Evolutionary conservation across 2,888 invertebrate genomes (phyloP).

Genomic region (Globia sparganii): DNA sequence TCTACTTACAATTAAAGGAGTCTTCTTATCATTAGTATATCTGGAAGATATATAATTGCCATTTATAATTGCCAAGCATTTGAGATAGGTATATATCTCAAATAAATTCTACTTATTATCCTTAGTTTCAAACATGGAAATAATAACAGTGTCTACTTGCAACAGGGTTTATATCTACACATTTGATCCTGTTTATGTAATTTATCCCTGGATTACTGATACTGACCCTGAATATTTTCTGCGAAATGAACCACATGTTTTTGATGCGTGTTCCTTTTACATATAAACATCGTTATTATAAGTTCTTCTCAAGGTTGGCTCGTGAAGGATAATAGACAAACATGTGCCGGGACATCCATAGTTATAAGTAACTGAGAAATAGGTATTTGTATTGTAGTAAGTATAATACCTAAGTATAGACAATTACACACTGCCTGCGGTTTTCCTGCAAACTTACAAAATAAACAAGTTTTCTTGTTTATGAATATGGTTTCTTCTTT

Average conservation of each 20-base stretch:
- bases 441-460: conserved; percentile 51
- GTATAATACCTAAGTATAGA: conserved; percentile 43
- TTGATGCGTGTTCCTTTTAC: background rate
- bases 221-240: conserved; percentile 5
- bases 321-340: conserved; percentile 17
- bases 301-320: conserved; percentile 17
- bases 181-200: background rate
- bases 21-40: conserved; percentile 31
- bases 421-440: conserved; percentile 18
- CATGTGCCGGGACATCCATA: conserved; percentile 31
- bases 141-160: background rate
- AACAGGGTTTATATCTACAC: background rate
- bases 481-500: conserved; percentile 12
- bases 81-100: too few species aligned
- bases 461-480: conserved; percentile 42
- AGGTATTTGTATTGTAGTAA: conserved; percentile 17
- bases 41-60: conserved; percentile 20
- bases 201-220: background rate
- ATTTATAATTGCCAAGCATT: conserved; percentile 25
- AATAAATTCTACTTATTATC: background rate
- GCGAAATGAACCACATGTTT: conserved; percentile 17
- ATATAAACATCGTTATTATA: conserved; percentile 23
- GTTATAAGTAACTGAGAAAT: conserved; percentile 2
- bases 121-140: background rate
- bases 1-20: conserved; percentile 19